Percentiles rank a stretch among this genome's conserved stretches.
Conservation (phyloP, 2,113 vertebrate species). For the Suricata suricatta region DNA sequence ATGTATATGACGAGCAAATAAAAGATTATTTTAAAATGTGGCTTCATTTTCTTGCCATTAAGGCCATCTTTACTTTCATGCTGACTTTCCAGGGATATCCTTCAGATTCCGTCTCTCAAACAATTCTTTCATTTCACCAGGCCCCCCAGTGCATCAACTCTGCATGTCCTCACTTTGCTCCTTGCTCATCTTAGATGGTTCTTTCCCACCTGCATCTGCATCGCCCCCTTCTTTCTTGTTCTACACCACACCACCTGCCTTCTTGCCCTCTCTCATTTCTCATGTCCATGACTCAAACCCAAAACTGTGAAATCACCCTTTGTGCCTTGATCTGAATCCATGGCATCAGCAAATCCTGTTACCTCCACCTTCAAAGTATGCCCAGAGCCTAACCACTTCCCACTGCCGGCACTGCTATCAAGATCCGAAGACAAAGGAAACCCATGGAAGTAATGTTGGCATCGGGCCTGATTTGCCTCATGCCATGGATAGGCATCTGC, state of each 20-base stretch:
- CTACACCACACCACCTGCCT: background rate
- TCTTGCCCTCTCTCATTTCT: background rate
- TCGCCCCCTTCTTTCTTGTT: background rate
- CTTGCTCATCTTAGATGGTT: background rate
- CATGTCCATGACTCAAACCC: background rate
- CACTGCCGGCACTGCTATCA: background rate
- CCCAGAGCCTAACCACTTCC: background rate
- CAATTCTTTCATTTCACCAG: background rate
- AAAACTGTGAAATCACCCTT: background rate
- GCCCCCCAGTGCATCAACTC: too few species aligned
- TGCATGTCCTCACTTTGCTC: background rate
- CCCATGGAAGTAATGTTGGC: background rate
- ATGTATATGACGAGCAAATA: constrained; percentile 28
- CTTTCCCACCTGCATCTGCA: background rate
- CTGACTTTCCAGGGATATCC: background rate
- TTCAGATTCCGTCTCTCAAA: background rate
- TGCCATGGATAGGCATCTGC: background rate
- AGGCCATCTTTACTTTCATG: background rate
- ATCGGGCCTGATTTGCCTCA: background rate
- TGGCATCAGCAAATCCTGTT: background rate
- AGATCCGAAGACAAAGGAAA: background rate
- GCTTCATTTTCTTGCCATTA: background rate
- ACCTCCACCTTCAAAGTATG: background rate
- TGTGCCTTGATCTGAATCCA: background rate
- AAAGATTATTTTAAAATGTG: constrained; percentile 28